Conservation (phyloP, 1,140 invertebrate species). For the Diachasma alloeum region DNA sequence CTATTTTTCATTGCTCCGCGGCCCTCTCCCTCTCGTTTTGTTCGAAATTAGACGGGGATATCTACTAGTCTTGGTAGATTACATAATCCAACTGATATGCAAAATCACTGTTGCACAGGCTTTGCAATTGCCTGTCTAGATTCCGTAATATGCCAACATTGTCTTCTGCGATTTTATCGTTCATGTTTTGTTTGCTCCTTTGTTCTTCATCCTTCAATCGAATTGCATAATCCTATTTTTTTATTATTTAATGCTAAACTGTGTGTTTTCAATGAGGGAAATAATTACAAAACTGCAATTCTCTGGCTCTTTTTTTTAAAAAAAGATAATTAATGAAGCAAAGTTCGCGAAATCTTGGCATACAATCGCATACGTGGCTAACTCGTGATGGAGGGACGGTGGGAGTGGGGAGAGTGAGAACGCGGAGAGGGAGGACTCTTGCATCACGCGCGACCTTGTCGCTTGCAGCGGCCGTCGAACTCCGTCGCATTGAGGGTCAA, state of each 20-base stretch:
- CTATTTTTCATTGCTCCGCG: not conserved
- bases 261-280: not conserved
- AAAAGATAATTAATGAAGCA: not conserved
- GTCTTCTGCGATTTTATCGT: constrained; percentile 17
- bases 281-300: not conserved
- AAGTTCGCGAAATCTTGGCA: constrained; percentile 7
- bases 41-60: not conserved
- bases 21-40: not conserved
- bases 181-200: not conserved
- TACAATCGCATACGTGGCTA: not conserved
- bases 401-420: not conserved
- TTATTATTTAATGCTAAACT: not conserved
- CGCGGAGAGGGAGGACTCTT: constrained; percentile 20
- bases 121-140: constrained; percentile 13
- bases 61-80: not conserved
- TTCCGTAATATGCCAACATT: constrained; percentile 29
- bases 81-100: constrained; percentile 26
- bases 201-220: not conserved
- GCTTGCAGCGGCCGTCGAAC: constrained; percentile 44
- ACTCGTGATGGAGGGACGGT: not conserved
- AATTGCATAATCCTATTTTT: not conserved
- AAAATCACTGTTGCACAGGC: constrained; percentile 8
- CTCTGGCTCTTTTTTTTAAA: not conserved
- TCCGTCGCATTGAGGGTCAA: constrained; percentile 47
- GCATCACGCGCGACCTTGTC: constrained; percentile 45